Percentiles rank a stretch among this genome's conserved stretches.
These are phyloP conservation scores for Seriola aureovittata DNA, from an alignment of 2,113 vertebrate species.

Conservation along the genomic window DNA sequence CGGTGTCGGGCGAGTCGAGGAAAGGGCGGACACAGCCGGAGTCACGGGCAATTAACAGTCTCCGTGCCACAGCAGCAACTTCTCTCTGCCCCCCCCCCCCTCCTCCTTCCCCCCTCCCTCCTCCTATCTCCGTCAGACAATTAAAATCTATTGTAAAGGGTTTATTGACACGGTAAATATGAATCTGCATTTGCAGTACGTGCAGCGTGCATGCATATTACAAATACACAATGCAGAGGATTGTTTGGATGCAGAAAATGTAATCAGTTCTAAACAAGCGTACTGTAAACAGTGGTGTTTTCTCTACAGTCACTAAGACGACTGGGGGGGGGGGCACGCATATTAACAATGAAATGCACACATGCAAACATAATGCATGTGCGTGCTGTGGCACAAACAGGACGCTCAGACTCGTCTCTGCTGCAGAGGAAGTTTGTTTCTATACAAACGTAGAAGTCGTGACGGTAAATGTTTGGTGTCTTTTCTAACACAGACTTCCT, in stretches of 20 bases:
- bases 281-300: constrained; percentile 20
- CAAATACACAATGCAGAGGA: constrained; percentile 58
- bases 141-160: constrained; percentile 69
- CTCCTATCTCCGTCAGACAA: constrained; percentile 53
- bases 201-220: constrained; percentile 52
- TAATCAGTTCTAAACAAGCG: constrained; percentile 62
- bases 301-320: not conserved
- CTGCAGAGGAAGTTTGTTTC: not conserved
- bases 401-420: not conserved
- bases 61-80: constrained; percentile 42
- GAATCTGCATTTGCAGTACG: constrained; percentile 59
- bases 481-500: too few relatives aligned
- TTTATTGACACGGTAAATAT: constrained; percentile 76
- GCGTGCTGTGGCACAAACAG: not conserved
- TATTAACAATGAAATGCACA: constrained; percentile 12
- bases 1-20: constrained; percentile 54
- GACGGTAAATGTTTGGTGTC: too few relatives aligned
- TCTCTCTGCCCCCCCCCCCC: constrained; percentile 37
- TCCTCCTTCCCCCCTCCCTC: not conserved
- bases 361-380: constrained; percentile 19
- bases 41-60: constrained; percentile 73
- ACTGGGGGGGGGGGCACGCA: constrained; percentile 2
- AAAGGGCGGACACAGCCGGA: constrained; percentile 66
- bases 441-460: too few relatives aligned
- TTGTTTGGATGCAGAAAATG: constrained; percentile 62